A percentile compares a stretch with the other conserved stretches of the same genome.
phyloP scores from a whole-genome alignment of 2,797 vertebrate genomes.

The Ceryle rudis region DNA sequence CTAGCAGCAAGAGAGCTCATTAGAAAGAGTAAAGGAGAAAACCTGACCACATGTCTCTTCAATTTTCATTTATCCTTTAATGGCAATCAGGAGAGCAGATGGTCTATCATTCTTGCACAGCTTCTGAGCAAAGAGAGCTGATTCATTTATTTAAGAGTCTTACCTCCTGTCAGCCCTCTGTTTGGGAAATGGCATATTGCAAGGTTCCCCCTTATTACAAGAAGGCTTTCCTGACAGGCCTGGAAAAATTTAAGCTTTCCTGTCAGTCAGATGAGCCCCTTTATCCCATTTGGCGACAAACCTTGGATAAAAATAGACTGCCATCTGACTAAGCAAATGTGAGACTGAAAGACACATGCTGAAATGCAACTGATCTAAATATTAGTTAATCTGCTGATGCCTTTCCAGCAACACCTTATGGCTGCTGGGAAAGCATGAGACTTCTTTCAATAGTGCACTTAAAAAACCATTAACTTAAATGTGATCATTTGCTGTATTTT shows the following conservation, averaged over 20 bases:
- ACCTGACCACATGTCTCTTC: not conserved
- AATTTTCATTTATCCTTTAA: constrained; percentile 34
- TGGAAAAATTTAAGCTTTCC: constrained; percentile 61
- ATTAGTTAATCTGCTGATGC: not conserved
- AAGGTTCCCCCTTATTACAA: constrained; percentile 7
- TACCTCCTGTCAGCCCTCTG: constrained; percentile 5
- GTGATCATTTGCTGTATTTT: fast-evolving
- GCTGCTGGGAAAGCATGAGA: not conserved
- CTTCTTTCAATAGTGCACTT: not conserved
- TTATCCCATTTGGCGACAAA: constrained; percentile 53
- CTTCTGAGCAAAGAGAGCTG: constrained; percentile 27
- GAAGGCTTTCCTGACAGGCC: not conserved
- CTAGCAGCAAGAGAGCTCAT: not conserved
- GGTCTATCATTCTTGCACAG: not conserved
- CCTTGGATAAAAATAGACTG: constrained; percentile 55
- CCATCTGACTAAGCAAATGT: constrained; percentile 56
- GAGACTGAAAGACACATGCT: not conserved
- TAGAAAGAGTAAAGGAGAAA: not conserved
- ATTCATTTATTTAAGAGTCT: constrained; percentile 43
- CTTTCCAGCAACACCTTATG: not conserved
- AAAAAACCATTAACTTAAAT: not conserved
- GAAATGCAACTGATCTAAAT: not conserved
- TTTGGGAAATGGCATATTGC: constrained; percentile 21
- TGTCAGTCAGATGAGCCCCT: constrained; percentile 50
- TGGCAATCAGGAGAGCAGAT: constrained; percentile 37